These are phyloP conservation scores for Iguana delicatissima DNA, from an alignment of 2,797 vertebrate genomes.

Conservation along the genomic window DNA sequence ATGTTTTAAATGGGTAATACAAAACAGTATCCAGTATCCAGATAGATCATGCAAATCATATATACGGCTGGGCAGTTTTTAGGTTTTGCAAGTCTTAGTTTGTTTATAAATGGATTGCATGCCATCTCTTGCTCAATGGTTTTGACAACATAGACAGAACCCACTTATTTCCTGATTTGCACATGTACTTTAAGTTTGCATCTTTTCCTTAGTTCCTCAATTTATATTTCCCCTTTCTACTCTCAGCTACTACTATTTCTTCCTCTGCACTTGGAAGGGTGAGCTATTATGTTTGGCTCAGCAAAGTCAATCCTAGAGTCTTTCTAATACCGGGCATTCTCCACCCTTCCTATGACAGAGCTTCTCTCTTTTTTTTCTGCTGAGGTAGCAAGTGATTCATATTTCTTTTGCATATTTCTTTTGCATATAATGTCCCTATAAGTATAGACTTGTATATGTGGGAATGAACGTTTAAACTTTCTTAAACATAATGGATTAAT, in stretches of 20 bases:
- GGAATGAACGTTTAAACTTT: background rate
- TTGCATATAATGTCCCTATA: background rate
- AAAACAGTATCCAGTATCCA: background rate
- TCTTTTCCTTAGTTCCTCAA: background rate
- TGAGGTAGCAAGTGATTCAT: background rate
- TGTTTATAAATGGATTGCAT: background rate
- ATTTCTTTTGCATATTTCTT: background rate
- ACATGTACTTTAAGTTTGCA: background rate
- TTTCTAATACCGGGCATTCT: background rate
- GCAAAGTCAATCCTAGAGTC: background rate
- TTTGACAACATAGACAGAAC: background rate
- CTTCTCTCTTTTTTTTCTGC: background rate
- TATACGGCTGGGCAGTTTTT: background rate
- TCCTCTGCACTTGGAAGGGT: background rate
- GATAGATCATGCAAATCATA: background rate
- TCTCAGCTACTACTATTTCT: background rate
- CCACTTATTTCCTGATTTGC: background rate
- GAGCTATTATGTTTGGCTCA: background rate
- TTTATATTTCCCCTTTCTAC: background rate
- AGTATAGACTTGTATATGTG: background rate
- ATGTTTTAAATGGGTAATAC: background rate
- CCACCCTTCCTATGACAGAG: background rate
- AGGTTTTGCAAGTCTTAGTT: background rate
- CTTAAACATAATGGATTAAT: background rate
- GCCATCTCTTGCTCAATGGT: background rate